Percentiles rank a stretch among this genome's conserved stretches.
Conservation (phyloP, 2,888 invertebrate species). For the Ennomos erosarius region DNA sequence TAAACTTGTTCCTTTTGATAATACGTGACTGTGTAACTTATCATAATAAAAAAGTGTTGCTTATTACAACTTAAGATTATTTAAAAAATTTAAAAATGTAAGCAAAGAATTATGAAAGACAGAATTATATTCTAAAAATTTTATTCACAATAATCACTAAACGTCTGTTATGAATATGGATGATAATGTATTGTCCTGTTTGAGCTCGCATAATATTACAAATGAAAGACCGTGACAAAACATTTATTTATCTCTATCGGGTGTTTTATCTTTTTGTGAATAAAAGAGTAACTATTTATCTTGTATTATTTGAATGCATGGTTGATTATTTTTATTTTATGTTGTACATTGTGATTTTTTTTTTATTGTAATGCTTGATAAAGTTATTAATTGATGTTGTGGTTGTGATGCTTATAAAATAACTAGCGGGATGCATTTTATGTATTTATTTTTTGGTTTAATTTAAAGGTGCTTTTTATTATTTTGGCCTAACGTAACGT, state of each 20-base stretch:
- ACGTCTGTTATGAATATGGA: too few species aligned
- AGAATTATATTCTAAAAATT: conserved; percentile 3
- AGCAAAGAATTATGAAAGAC: conserved; percentile 13
- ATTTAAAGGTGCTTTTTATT: conserved; percentile 5
- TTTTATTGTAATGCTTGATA: conserved; percentile 4
- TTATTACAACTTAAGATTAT: too few species aligned
- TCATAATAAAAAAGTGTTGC: too few species aligned
- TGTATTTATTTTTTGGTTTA: conserved; percentile 4
- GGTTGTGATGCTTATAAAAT: conserved; percentile 15
- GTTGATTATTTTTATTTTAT: conserved; percentile 12
- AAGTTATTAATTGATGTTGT: conserved; percentile 4
- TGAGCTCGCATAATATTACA: too few species aligned
- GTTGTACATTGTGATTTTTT: background rate
- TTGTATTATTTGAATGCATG: conserved; percentile 15
- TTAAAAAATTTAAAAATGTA: too few species aligned
- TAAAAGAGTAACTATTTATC: background rate
- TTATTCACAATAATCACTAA: too few species aligned
- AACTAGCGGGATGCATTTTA: background rate
- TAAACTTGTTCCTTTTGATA: too few species aligned
- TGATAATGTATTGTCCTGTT: too few species aligned
- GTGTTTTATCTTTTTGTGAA: too few species aligned
- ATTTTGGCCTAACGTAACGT: conserved; percentile 1
- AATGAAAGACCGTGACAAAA: too few species aligned
- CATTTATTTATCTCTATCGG: too few species aligned
- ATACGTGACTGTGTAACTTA: too few species aligned